Evolutionary conservation across 2,797 vertebrate genomes (phyloP), one percentile per base, ranked within the genome.

Genomic region (Bryconaethiops microstoma): DNA sequence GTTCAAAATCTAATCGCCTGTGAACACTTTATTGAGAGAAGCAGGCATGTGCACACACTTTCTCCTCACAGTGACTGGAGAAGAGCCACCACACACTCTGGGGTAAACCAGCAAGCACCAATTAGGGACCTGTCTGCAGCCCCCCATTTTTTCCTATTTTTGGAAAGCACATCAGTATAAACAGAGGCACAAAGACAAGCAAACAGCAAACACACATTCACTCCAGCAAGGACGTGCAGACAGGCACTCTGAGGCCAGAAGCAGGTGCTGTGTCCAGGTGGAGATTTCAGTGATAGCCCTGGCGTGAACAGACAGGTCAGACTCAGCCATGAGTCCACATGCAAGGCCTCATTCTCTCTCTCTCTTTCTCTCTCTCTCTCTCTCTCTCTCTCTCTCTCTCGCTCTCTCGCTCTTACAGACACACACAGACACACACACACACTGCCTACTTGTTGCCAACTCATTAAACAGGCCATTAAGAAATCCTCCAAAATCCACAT

Each of bases 381-480:
- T 50, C 67, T 69, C 45, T 35, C 59, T 68, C 39, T 25, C 54
- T 54, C 73, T 42, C 73, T 16, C 67, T 23, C 73, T 42, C 73
- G 10, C 67, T 23, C 54, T 40, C 62, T 42, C 75, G 21, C 76
- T 42, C 63, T 48, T 42, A 40, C 64, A 60, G 72, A 70, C 64
- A 76, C 68, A 80, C 70, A 79, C 76, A 82, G 74, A 67, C 55
- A 40, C 39, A 70, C 48, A 57, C 52, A 81, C 21, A 69, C 12
- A 74, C 17, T 13, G n/a, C 25, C 7, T 63, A 83, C 76, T 84
- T 62, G 62, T 82, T 83, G 83, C 83, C 79, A 76, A 65, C 69
- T 83, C 69, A 81, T 83, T 81, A 55, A 80, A 75, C 82, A 76
- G 73, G 78, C 78, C 80, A 78, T 78, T 75, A 72, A 78, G 76